Conservation (phyloP, 2,113 vertebrate species). For the Thamnaconus septentrionalis region DNA sequence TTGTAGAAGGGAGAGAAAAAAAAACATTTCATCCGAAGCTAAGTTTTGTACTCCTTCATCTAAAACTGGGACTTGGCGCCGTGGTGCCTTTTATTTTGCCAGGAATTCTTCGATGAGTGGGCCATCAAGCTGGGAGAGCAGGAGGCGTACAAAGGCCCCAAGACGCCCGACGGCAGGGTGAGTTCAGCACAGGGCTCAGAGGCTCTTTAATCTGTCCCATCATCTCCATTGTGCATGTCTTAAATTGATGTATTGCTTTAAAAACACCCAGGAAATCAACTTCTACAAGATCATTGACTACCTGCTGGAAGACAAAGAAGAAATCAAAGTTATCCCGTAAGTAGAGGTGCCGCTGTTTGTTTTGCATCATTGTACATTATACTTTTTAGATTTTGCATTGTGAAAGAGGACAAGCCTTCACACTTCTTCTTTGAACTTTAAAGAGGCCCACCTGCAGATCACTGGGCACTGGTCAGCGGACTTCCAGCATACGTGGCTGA, state of each 20-base stretch:
- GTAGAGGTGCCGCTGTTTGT: conserved; percentile 41
- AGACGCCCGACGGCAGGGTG: conserved; percentile 93
- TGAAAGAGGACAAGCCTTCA: neutral
- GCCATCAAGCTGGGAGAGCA: conserved; percentile 87
- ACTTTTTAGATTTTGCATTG: neutral
- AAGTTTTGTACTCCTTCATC: no score
- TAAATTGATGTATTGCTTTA: neutral
- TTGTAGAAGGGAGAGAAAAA: neutral
- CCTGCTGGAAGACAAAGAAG: conserved; percentile 89
- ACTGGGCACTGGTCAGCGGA: conserved; percentile 89
- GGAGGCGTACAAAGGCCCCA: conserved; percentile 90
- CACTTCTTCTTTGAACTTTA: conserved; percentile 32
- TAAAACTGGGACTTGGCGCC: no score
- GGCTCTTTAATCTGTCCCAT: neutral
- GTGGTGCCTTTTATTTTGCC: conserved; percentile 1
- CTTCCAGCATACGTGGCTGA: conserved; percentile 90
- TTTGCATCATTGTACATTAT: neutral
- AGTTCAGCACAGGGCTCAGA: conserved; percentile 11
- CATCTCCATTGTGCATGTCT: neutral
- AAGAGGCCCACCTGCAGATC: conserved; percentile 87
- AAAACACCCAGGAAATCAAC: conserved; percentile 80
- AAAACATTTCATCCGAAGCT: neutral
- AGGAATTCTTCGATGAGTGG: conserved; percentile 96
- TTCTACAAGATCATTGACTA: conserved; percentile 96
- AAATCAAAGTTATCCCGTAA: conserved; percentile 96